phyloP scores from a whole-genome alignment of 2,888 invertebrate genomes.

The Julus scanicus region DNA sequence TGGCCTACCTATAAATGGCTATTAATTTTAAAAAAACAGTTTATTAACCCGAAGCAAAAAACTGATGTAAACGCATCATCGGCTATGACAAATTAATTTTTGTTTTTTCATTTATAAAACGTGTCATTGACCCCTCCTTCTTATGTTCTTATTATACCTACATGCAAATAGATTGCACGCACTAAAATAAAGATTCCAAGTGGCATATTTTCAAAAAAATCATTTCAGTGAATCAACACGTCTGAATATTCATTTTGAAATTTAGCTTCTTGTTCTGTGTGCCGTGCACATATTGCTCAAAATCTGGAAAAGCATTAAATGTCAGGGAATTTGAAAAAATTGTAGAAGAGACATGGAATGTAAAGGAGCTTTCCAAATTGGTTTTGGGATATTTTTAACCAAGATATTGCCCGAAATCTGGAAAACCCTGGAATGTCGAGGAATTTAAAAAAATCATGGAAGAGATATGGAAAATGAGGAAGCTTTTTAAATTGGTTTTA shows the following conservation, averaged over 20 bases:
- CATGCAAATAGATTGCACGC: not conserved
- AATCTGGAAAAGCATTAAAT: too few species aligned
- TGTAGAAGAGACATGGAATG: too few species aligned
- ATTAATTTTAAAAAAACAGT: slow-evolving; percentile 25
- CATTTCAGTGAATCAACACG: not conserved
- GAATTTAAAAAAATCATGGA: too few species aligned
- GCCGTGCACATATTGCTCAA: too few species aligned
- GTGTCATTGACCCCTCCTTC: not conserved
- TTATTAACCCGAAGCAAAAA: not conserved
- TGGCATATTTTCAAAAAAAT: not conserved
- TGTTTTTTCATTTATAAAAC: not conserved
- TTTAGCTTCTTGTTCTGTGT: not conserved
- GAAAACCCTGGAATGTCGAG: too few species aligned
- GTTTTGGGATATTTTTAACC: too few species aligned
- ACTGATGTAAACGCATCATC: not conserved
- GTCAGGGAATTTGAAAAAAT: too few species aligned
- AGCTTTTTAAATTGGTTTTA: too few species aligned
- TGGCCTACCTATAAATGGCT: not conserved
- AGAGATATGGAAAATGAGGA: too few species aligned
- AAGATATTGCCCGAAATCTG: too few species aligned
- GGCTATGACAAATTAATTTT: slow-evolving; percentile 14
- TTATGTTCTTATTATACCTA: not conserved
- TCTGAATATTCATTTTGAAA: not conserved
- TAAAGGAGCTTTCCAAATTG: too few species aligned
- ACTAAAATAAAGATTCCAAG: not conserved